A percentile compares a stretch with the other conserved stretches of the same genome.
These are phyloP conservation scores for Menidia beryllina DNA, from an alignment of 2,113 vertebrate genomes.

Conservation along the genomic window DNA sequence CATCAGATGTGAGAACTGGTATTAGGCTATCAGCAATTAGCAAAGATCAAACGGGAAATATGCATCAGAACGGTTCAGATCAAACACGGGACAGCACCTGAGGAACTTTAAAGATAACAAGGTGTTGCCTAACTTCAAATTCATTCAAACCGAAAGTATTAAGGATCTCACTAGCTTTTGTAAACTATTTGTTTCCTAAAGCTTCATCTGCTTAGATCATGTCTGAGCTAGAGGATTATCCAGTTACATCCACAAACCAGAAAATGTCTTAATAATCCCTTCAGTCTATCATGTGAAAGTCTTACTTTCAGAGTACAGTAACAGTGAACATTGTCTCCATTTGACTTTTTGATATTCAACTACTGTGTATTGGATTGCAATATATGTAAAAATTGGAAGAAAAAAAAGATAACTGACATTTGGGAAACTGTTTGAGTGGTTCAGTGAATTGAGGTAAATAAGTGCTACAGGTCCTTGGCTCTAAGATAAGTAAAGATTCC, in stretches of 20 bases:
- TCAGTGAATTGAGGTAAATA: too few relatives aligned
- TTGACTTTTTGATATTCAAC: too few relatives aligned
- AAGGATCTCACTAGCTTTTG: neutral
- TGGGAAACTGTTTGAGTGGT: too few relatives aligned
- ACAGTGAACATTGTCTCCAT: too few relatives aligned
- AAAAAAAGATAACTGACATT: too few relatives aligned
- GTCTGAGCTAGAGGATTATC: neutral
- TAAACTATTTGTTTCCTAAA: neutral
- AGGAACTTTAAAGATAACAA: neutral
- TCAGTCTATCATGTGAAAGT: neutral
- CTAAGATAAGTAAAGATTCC: too few relatives aligned
- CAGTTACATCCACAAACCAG: neutral
- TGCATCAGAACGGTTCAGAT: neutral
- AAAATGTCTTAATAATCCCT: neutral
- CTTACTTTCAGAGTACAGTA: too few relatives aligned
- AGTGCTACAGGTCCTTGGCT: too few relatives aligned
- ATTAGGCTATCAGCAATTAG: conserved; percentile 33
- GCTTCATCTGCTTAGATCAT: neutral
- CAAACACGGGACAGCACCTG: neutral
- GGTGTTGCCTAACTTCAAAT: conserved; percentile 2
- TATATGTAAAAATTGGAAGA: too few relatives aligned
- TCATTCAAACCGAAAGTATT: neutral
- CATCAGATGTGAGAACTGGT: conserved; percentile 20
- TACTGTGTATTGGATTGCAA: too few relatives aligned
- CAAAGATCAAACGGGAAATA: conserved; percentile 24